Percentiles rank a stretch among this genome's conserved stretches.
These are phyloP conservation scores for Pteronotus mesoamericanus DNA, from an alignment of 2,797 vertebrate species.

Conservation along the genomic window DNA sequence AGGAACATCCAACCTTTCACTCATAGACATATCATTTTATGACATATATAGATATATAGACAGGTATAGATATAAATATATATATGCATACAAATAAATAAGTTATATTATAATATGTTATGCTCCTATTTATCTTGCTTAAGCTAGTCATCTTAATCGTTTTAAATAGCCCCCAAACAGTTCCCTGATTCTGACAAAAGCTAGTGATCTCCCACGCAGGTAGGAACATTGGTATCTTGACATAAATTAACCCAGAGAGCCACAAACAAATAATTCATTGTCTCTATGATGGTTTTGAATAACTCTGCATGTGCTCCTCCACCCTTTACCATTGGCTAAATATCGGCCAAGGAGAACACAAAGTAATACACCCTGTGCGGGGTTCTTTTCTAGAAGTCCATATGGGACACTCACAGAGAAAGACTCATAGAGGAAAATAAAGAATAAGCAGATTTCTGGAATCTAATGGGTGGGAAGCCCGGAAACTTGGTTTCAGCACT, in stretches of 20 bases:
- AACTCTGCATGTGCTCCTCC: not conserved
- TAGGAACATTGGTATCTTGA: not conserved
- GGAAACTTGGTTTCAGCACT: not conserved
- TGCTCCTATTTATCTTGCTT: not conserved
- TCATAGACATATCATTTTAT: not conserved
- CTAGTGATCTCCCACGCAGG: not conserved
- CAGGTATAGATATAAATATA: not conserved
- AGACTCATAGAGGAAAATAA: not conserved
- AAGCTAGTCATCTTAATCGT: not conserved
- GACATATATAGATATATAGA: not conserved
- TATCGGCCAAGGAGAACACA: not conserved
- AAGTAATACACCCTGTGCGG: not conserved
- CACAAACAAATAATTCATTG: not conserved
- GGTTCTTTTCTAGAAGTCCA: not conserved
- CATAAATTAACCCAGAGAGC: not conserved
- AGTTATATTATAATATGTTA: not conserved
- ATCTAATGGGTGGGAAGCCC: not conserved
- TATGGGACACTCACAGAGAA: not conserved
- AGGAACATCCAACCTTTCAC: not conserved
- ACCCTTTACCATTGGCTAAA: not conserved
- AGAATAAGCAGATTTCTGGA: not conserved
- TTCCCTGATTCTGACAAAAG: not conserved
- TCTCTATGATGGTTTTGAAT: not conserved
- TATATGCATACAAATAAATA: not conserved
- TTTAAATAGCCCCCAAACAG: not conserved